A percentile compares a stretch with the other conserved stretches of the same genome.
Conservation (phyloP, 2,888 invertebrate species). For the Meghimatium bilineatum region DNA sequence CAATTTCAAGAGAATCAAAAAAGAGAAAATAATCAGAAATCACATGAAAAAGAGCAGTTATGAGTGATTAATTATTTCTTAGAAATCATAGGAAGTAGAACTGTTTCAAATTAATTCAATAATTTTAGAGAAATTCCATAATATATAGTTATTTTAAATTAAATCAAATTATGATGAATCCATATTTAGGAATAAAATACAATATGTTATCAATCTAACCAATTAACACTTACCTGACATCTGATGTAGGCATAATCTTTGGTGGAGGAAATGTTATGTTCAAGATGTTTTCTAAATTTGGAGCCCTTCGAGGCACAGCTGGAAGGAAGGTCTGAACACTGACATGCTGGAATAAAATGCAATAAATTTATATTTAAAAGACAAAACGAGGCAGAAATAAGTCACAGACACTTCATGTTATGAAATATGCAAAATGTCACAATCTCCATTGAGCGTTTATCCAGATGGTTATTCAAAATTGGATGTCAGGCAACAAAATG, state of each 20-base stretch:
- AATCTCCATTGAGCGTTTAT: too few species aligned
- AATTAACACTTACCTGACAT: background rate
- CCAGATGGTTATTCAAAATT: too few species aligned
- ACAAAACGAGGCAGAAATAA: too few species aligned
- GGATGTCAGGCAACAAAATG: too few species aligned
- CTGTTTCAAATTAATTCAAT: too few species aligned
- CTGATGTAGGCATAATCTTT: background rate
- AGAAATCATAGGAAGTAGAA: background rate
- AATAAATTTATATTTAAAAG: too few species aligned
- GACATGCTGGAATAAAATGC: background rate
- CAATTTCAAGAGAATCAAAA: too few species aligned
- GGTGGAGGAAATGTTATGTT: constrained; percentile 26
- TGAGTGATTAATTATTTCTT: background rate
- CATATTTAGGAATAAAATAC: too few species aligned
- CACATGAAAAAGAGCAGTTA: too few species aligned
- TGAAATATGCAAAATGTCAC: too few species aligned
- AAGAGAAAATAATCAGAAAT: background rate
- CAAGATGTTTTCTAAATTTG: background rate
- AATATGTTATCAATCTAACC: background rate
- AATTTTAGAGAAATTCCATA: background rate
- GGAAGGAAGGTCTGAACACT: background rate
- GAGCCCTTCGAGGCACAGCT: background rate
- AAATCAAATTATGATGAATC: too few species aligned
- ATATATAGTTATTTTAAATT: background rate
- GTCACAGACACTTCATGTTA: too few species aligned